Base-by-base conservation (phyloP, 2,797 vertebrate genomes). In the Pseudochaenichthys georgianus region DNA sequence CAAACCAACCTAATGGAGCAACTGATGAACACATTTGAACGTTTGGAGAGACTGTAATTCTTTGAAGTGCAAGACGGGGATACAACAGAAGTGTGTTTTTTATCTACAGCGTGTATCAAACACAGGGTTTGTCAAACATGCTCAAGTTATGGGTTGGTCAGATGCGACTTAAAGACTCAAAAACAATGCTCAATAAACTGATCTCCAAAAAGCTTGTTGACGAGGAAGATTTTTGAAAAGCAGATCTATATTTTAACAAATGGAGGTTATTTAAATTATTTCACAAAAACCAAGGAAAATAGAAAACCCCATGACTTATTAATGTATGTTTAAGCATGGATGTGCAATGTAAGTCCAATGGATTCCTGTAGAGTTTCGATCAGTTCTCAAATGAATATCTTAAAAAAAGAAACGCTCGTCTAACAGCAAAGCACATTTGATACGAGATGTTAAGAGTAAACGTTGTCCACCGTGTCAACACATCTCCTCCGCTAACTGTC, bases 11-110 rank as follows among this genome's bases (percentile, higher is more conserved):
- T 77, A 83, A 77, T 54, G 65, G 75, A 51, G 72, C 34, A 63
- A 34, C 67, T 51, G 75, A 78, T 68, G 61, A 73, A 61, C 68
- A 67, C 48, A 17, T n/a, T 72, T 57, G 9, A 19, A 78, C 70
- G 2, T 10, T 23, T 2, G 10, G 47, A n/a, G 17, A 19, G 31
- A 50, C 3, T 41, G 17, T 19, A n/a, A 13, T 17, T 21, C 17
- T 64, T 21, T 48, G 1, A 15, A 28, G 4, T 38, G 43, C n/a
- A 17, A 57, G 46, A 54, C 9, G 47, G 42, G 42, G 8, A 19
- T n/a, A 1, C 13, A 5, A 4, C 42, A 19, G 21, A 17, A 55
- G 21, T 31, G 11, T 0, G 9, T 4, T 21, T 42, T 42, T 19
- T 17, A 31, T 42, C 34, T 9, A 1, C 28, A 21, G 28, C 17